A percentile compares a stretch with the other conserved stretches of the same genome.
Evolutionary conservation across 1,140 invertebrate species (phyloP).

Genomic region (Drosophila bocqueti): DNA sequence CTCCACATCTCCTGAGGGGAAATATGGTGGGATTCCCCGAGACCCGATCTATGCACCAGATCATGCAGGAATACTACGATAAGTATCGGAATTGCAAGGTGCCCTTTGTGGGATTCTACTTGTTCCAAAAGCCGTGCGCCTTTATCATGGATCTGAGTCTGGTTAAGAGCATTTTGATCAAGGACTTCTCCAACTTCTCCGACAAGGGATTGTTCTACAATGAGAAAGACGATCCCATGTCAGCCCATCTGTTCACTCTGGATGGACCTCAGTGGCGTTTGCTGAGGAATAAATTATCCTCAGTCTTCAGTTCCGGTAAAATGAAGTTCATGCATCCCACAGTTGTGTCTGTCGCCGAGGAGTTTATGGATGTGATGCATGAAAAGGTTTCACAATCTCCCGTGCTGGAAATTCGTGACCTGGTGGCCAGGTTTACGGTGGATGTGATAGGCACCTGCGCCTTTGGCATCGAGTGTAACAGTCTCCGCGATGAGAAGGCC

Average conservation of each 20-base stretch:
- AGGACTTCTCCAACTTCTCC: conserved; percentile 86
- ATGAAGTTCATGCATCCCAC: conserved; percentile 86
- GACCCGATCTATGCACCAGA: conserved; percentile 6
- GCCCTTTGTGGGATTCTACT: conserved; percentile 81
- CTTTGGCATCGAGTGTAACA: conserved; percentile 88
- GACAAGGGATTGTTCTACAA: conserved; percentile 85
- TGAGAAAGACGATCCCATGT: conserved; percentile 85
- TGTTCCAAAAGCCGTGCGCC: conserved; percentile 85
- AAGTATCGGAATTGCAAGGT: conserved; percentile 57
- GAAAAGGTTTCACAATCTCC: conserved; percentile 12
- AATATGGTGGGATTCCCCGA: conserved; percentile 51
- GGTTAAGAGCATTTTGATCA: conserved; percentile 87
- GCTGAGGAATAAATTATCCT: conserved; percentile 86
- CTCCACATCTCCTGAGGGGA: conserved; percentile 60
- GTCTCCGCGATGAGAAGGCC: conserved; percentile 85
- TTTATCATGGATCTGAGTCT: conserved; percentile 86
- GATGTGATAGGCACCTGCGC: conserved; percentile 87
- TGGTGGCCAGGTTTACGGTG: conserved; percentile 71
- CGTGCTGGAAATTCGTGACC: conserved; percentile 61
- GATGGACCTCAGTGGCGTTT: conserved; percentile 86
- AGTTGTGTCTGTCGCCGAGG: conserved; percentile 62
- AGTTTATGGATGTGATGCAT: conserved; percentile 46
- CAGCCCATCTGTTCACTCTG: conserved; percentile 85
- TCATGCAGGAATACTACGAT: conserved; percentile 58
- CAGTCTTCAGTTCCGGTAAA: conserved; percentile 87